These are phyloP conservation scores for Latheticus oryzae DNA, from an alignment of 2,888 invertebrate species.

Conservation along the genomic window DNA sequence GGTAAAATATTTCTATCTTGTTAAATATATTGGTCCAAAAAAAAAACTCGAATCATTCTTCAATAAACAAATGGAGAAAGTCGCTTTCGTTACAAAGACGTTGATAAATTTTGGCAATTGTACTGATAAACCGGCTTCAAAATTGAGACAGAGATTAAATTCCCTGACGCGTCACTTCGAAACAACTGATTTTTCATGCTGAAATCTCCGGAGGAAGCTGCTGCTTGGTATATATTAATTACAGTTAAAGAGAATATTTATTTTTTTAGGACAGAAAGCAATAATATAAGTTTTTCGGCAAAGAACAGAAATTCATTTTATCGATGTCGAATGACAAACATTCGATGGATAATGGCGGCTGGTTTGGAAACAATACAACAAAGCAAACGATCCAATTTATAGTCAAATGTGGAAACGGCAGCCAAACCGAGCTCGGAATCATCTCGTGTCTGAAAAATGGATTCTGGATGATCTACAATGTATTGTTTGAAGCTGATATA, in stretches of 20 bases:
- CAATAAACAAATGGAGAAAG: constrained; percentile 18
- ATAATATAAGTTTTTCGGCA: too few relatives aligned
- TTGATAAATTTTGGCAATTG: constrained; percentile 49
- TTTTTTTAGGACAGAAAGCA: too few relatives aligned
- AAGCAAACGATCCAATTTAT: constrained; percentile 31
- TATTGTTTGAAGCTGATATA: too few relatives aligned
- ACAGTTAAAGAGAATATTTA: too few relatives aligned
- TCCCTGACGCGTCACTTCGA: constrained; percentile 38
- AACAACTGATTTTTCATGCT: constrained; percentile 19
- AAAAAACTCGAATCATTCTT: constrained; percentile 9
- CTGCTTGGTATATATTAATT: constrained; percentile 13
- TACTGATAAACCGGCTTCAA: constrained; percentile 47
- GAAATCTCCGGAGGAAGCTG: neutral
- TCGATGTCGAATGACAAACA: constrained; percentile 13
- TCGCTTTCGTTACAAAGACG: constrained; percentile 33
- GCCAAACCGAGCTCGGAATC: too few relatives aligned
- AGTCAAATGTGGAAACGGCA: constrained; percentile 25
- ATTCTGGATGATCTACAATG: too few relatives aligned
- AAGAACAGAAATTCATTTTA: too few relatives aligned
- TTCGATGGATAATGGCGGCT: constrained; percentile 20
- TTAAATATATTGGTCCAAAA: constrained; percentile 29
- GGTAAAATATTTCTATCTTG: constrained; percentile 39
- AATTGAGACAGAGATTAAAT: constrained; percentile 52
- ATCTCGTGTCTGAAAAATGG: too few relatives aligned
- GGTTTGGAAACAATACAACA: constrained; percentile 22